phyloP scores from a whole-genome alignment of 2,888 invertebrate genomes.

The Trichacis sp. region DNA sequence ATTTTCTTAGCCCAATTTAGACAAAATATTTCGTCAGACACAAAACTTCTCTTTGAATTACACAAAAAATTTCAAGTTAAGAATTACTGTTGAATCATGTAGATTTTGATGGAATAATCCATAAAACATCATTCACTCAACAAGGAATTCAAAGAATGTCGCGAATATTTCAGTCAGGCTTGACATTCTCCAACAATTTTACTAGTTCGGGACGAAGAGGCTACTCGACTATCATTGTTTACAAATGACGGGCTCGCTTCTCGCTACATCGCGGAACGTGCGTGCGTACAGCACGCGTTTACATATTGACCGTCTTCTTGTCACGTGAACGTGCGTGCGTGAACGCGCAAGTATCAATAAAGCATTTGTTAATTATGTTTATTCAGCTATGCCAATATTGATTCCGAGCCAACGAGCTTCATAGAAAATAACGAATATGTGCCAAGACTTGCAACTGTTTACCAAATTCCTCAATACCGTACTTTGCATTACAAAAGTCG shows the following conservation, averaged over 20 bases:
- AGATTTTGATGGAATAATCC: too few species aligned
- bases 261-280: slow-evolving; percentile 10
- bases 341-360: slow-evolving; percentile 12
- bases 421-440: not conserved
- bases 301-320: slow-evolving; percentile 14
- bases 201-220: not conserved
- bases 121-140: too few species aligned
- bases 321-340: slow-evolving; percentile 9
- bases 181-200: not conserved
- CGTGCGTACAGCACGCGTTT: slow-evolving; percentile 11
- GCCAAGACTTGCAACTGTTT: not conserved
- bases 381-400: slow-evolving; percentile 56
- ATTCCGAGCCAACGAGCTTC: slow-evolving; percentile 18
- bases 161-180: too few species aligned
- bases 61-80: too few species aligned
- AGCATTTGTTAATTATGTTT: slow-evolving; percentile 53
- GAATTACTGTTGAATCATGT: too few species aligned
- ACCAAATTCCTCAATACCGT: not conserved
- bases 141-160: too few species aligned
- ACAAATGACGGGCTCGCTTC: slow-evolving; percentile 30
- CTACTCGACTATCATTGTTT: slow-evolving; percentile 19
- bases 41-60: too few species aligned
- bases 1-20: not conserved
- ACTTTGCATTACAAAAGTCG: not conserved
- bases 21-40: too few species aligned